phyloP scores from a whole-genome alignment of 2,797 vertebrate species.

The Macropodus opercularis region DNA sequence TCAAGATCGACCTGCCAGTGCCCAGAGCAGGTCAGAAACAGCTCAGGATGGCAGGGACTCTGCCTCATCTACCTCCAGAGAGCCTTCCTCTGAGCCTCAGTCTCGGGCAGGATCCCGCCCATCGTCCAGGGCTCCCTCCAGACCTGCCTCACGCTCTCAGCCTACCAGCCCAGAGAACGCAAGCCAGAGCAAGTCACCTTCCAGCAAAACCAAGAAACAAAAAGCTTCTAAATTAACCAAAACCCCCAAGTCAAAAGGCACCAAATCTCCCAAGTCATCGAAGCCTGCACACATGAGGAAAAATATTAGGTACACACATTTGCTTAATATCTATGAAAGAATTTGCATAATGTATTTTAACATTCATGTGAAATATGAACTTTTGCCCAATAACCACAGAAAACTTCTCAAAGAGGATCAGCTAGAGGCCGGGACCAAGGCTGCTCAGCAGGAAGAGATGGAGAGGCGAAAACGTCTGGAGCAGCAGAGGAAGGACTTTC shows the following conservation, averaged over 20 bases:
- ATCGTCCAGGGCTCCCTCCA: conserved; percentile 79
- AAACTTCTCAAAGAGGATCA: conserved; percentile 97
- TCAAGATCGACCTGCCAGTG: conserved; percentile 86
- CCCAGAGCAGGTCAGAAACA: conserved; percentile 81
- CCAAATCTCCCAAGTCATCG: conserved; percentile 72
- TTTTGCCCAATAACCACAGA: conserved; percentile 72
- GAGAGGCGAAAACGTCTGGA: conserved; percentile 95
- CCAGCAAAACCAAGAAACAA: conserved; percentile 87
- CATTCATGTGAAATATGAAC: not conserved
- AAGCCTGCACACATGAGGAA: conserved; percentile 96
- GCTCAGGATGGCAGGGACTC: conserved; percentile 83
- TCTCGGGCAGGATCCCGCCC: conserved; percentile 84
- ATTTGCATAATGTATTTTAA: not conserved
- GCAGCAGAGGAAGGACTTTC: conserved; percentile 96
- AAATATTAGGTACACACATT: conserved; percentile 89
- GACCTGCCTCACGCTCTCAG: conserved; percentile 68
- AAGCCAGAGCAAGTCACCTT: conserved; percentile 76
- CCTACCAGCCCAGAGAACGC: conserved; percentile 70
- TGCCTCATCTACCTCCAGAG: conserved; percentile 91
- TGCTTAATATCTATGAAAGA: not conserved
- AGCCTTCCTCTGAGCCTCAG: conserved; percentile 80
- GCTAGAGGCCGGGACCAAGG: conserved; percentile 96
- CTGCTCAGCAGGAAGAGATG: conserved; percentile 96
- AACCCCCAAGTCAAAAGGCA: conserved; percentile 79
- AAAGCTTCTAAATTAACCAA: conserved; percentile 74